Conservation (phyloP, 2,888 invertebrate species). For the Drosophila anomalata region DNA sequence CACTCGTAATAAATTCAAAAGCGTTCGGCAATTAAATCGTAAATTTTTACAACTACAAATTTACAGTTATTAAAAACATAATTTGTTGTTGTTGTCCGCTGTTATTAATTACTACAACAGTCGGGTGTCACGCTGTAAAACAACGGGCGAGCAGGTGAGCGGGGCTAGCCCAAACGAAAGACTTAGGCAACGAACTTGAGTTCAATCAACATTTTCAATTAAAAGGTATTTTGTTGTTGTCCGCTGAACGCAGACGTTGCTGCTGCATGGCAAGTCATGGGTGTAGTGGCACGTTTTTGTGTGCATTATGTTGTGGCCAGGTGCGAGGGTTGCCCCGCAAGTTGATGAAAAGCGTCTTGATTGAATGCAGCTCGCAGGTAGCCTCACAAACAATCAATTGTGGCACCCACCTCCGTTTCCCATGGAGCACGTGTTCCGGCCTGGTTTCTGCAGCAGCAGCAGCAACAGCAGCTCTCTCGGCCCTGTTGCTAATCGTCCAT, state of each 20-base stretch:
- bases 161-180: conserved; percentile 67
- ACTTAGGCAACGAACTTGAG: conserved; percentile 76
- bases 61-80: conserved; percentile 79
- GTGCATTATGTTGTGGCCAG: conserved; percentile 45
- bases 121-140: conserved; percentile 75
- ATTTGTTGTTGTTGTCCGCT: conserved; percentile 74
- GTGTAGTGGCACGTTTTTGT: conserved; percentile 71
- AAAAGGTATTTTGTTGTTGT: conserved; percentile 64
- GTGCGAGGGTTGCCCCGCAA: conserved; percentile 58
- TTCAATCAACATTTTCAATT: conserved; percentile 78
- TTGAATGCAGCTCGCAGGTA: conserved; percentile 1
- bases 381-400: conserved; percentile 1
- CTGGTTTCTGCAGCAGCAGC: conserved; percentile 21
- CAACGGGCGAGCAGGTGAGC: conserved; percentile 25
- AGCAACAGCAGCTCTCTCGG: conserved; percentile 18
- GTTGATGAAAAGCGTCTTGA: conserved; percentile 16
- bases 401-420: conserved; percentile 26
- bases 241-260: conserved; percentile 9
- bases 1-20: conserved; percentile 76
- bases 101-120: conserved; percentile 78
- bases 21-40: conserved; percentile 74
- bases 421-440: conserved; percentile 65
- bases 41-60: conserved; percentile 79
- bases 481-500: conserved; percentile 70
- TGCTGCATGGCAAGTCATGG: conserved; percentile 68